Evolutionary conservation across 2,113 vertebrate genomes (phyloP), one percentile per base, ranked within the genome.

Genomic region (Sprattus sprattus): DNA sequence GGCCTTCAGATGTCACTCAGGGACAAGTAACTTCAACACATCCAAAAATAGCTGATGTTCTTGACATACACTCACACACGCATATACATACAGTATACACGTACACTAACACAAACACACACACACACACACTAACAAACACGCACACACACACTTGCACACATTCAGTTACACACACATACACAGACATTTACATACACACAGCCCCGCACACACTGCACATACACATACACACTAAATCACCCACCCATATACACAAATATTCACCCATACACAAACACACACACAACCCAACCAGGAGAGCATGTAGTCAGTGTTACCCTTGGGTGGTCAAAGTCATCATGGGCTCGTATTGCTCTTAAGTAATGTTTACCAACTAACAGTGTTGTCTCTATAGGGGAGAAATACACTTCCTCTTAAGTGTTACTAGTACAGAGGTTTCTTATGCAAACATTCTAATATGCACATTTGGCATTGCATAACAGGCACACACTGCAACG

Each of bases 41-140:
- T 78, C 85, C 86, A 83, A n/a, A 50, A 89, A 89, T 89, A 86
- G 81, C 18, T 20, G n/a, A 25, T 6, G 71, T 13, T 32, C 2
- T 2, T 25, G 5, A 64, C 22, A 64, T 8, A n/a, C 22, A 64
- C 60, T 22, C 57, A 64, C 57, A 5, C 18, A 22, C 20, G 7
- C 3, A 6, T 22, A 3, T 22, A 22, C 11, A 60, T 6, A 64
- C 18, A 64, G 18, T n/a, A 39, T 39, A 22, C 57, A 64, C 3
- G 39, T 22, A 3, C 60, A 22, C 11, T n/a, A n/a, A 60, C 20
- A 64, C 20, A 64, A 1, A 64, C 16, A 22, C 3, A 22, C 18
- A 64, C 1, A 22, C 57, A 64, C 3, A 64, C 18, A 64, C 57
- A 64, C 57, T 22, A 1, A 60, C 18, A 60, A 2, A 22, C n/a